Base-by-base conservation (phyloP, 2,113 vertebrate genomes). In the Psephotus haematonotus region DNA sequence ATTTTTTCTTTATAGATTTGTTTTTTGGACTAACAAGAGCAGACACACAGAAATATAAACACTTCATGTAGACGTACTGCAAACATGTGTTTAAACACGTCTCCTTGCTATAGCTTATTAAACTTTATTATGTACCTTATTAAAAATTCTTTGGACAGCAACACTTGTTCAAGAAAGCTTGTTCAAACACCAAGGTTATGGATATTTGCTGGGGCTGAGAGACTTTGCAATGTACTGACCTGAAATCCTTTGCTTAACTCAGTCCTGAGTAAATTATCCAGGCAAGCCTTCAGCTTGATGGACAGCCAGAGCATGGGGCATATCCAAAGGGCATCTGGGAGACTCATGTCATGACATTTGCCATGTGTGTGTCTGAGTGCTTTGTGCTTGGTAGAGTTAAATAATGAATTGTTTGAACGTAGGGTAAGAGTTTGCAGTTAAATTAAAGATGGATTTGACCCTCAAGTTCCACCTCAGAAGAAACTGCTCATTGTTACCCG, bases 111-210 rank as follows among this genome's bases (percentile, higher is more conserved):
- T 59, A 90, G 14, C 52, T 84, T 82, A 81, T 88, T 83, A 92
- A 93, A 94, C 68, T 91, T 94, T 72, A 90, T 85, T 93, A 83
- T 22, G 41, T 39, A 88, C 41, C 68, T 93, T 86, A 95, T 87
- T 95, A 95, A 91, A 94, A 80, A 81, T 80, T 75, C 71, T 86
- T 88, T 86, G 49, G 84, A 81, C 53, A 74, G 75, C 49, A 82
- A 43, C 55, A 59, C 22, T 35, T 59, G 57, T 15, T 59, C 57
- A 35, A 59, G 35, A 59, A 59, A 59, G 43, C 79, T 92, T 93
- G 71, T 80, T 83, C 85, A 91, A 92, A 93, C 57, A 88, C 55
- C 33, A 44, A 47, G 35, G 33, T 71, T 82, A 4, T 64, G 69
- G 91, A 27, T 67, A 44, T 47, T 84, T 50, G 27, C 31, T 55